Conservation (phyloP, 30 jellyfish, hydroid and myxozoan species). For the Hydractinia echinata region DNA sequence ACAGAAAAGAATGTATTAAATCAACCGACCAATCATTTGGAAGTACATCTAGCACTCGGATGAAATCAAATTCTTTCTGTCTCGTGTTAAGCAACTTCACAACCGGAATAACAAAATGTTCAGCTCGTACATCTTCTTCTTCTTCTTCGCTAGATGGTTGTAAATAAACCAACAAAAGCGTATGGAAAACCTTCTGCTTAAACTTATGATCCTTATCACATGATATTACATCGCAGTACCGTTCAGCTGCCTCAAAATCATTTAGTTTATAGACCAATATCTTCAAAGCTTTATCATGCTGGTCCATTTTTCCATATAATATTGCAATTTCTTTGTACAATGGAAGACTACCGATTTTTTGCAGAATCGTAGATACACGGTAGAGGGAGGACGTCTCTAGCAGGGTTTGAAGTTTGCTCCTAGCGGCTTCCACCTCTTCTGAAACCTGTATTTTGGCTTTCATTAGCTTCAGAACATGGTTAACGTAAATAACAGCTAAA, state of each 20-base stretch:
- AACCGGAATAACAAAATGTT: constrained; percentile 49
- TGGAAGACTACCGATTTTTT: constrained; percentile 60
- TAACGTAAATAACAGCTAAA: constrained; percentile 71
- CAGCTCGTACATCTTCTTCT: constrained; percentile 24
- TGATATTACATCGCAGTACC: constrained; percentile 53
- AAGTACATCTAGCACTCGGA: constrained; percentile 54
- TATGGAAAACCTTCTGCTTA: constrained; percentile 44
- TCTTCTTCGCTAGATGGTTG: background rate
- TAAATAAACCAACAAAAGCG: constrained; percentile 51
- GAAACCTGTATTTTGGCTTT: constrained; percentile 62
- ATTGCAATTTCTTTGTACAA: constrained; percentile 71
- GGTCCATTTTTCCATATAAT: constrained; percentile 83
- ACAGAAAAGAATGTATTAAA: constrained; percentile 47
- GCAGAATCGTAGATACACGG: constrained; percentile 64
- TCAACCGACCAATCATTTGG: constrained; percentile 95
- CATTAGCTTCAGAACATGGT: constrained; percentile 66
- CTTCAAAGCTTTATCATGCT: constrained; percentile 83
- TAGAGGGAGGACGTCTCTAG: constrained; percentile 73
- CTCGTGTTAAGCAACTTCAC: constrained; percentile 59
- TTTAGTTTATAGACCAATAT: constrained; percentile 66
- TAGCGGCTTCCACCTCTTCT: constrained; percentile 57
- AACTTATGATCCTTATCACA: constrained; percentile 47
- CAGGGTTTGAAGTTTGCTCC: constrained; percentile 70
- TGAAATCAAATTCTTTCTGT: constrained; percentile 64
- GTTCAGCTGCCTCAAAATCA: constrained; percentile 89